Evolutionary conservation across 2,113 vertebrate genomes (phyloP).

Genomic region (Romanogobio albipinnatus): DNA sequence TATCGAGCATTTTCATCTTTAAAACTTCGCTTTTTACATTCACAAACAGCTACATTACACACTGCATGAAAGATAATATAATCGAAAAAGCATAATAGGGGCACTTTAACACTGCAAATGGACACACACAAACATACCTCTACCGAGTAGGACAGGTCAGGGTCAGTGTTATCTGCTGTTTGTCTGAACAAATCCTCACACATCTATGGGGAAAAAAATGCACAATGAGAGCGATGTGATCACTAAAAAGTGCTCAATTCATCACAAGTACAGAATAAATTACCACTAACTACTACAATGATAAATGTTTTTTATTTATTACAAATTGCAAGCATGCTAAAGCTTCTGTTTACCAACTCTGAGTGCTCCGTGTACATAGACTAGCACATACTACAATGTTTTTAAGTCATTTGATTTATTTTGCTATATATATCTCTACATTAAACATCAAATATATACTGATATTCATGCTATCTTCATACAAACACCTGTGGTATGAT

Average conservation of each 20-base stretch:
- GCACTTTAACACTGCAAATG: not conserved
- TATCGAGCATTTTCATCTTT: no score
- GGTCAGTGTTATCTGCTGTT: constrained; percentile 74
- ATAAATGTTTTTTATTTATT: no score
- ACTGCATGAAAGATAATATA: no score
- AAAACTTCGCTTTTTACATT: no score
- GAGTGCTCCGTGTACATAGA: no score
- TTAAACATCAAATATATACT: not conserved
- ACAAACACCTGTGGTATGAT: constrained; percentile 87
- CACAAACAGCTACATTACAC: no score
- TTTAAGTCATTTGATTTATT: not conserved
- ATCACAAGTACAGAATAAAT: not conserved
- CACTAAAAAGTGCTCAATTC: not conserved
- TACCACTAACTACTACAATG: no score
- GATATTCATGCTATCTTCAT: not conserved
- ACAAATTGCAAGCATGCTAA: no score
- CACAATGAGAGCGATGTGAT: constrained; percentile 4
- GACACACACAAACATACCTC: constrained; percentile 75
- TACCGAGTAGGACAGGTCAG: constrained; percentile 83
- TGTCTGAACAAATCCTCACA: constrained; percentile 87
- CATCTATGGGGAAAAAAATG: constrained; percentile 70
- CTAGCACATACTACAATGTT: not conserved
- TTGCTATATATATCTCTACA: not conserved
- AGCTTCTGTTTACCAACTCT: no score
- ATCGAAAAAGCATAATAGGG: no score